A percentile compares a stretch with the other conserved stretches of the same genome.
These are phyloP conservation scores for Mizuhopecten yessoensis DNA, from an alignment of 1,140 invertebrate genomes.

Conservation along the genomic window DNA sequence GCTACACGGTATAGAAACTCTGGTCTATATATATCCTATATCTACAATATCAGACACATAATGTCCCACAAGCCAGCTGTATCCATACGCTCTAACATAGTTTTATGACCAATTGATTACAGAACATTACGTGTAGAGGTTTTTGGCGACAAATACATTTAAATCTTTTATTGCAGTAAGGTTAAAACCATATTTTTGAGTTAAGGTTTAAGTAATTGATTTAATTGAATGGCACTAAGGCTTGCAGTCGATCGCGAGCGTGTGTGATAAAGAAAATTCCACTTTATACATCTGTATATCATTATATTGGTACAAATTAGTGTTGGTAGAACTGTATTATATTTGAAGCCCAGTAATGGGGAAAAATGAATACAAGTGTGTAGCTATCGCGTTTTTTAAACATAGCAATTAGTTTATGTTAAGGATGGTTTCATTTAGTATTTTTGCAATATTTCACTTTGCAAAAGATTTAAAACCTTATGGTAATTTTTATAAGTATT, in stretches of 20 bases:
- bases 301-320: no score
- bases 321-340: no score
- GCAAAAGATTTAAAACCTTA: no score
- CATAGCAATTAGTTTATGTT: no score
- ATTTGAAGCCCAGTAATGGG: no score
- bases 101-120: not conserved
- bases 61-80: not conserved
- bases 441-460: no score
- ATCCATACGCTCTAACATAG: not conserved
- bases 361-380: no score
- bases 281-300: no score
- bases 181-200: not conserved
- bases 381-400: no score
- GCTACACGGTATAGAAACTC: not conserved
- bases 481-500: no score
- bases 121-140: not conserved
- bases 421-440: no score
- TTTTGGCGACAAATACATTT: not conserved
- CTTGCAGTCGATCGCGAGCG: not conserved
- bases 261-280: no score
- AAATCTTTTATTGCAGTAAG: not conserved
- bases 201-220: not conserved
- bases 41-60: not conserved
- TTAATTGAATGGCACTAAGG: not conserved
- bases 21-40: not conserved